Base-by-base conservation (phyloP, 2,113 vertebrate genomes). In the Furnarius figulus region DNA sequence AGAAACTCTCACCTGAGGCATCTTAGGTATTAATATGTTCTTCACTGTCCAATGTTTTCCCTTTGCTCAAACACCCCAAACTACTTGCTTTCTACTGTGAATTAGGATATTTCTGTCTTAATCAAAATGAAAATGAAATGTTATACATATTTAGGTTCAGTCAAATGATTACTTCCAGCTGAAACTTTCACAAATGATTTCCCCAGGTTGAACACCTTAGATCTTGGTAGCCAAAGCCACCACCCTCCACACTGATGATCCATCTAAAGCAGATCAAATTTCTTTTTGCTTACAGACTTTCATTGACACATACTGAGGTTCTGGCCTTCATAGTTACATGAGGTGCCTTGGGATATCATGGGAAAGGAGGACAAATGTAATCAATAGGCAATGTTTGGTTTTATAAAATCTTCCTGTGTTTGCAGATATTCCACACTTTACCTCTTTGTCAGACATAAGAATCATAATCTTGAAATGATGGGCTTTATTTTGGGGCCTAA, bases 81-180 rank as follows among this genome's bases (percentile, higher is more conserved):
- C 90, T 90, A 87, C 63, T 71, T 44, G 27, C 74, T 50, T 79
- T 95, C 68, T 80, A 46, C 85, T 91, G 76, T 89, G 84, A 76
- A 10, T 79, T 83, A 80, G 40, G 30, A 42, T 93, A 82, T 72
- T 90, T 88, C 62, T 50, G 15, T 58, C 50, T 88, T 58, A 85
- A 61, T 6, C 15, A 50, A 73, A 20, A 77, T 9, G 10, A 83
- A 89, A 90, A 86, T 46, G 13, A 89, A 93, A 61, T 46, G 6
- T 76, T 85, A n/a, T 23, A 79, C n/a, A 27, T 59, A 66, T 70
- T 85, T 73, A 93, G 23, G 31, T 90, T 82, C 22, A 85, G 44
- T 72, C 37, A 90, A 65, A 70, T 80, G 1, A 77, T 86, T 88
- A 56, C 66, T 56, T 93, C 23, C 50, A 79, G n/a, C 22, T 82